phyloP scores from a whole-genome alignment of 2,797 vertebrate genomes.

The Ceryle rudis region DNA sequence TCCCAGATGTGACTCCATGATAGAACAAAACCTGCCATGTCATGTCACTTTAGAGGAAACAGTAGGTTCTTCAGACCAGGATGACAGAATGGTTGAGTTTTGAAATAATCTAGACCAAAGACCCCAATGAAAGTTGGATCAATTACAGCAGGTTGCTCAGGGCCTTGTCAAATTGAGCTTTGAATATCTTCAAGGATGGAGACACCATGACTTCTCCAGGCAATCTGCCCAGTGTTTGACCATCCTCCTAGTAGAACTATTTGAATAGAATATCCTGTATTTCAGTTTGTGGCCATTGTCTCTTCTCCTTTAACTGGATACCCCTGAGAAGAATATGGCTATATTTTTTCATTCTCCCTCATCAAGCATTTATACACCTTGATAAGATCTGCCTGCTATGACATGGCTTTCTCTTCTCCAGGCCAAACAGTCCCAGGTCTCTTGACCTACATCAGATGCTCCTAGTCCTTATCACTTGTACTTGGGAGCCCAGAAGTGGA shows the following conservation, averaged over 20 bases:
- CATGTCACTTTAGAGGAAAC: neutral
- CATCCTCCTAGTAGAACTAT: neutral
- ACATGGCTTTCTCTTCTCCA: neutral
- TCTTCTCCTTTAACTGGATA: neutral
- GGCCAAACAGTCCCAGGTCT: neutral
- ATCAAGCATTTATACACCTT: neutral
- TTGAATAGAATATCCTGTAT: neutral
- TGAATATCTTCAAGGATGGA: neutral
- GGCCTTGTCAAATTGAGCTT: neutral
- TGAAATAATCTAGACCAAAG: neutral
- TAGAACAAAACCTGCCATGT: neutral
- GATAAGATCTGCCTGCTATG: neutral
- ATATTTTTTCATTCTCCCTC: neutral
- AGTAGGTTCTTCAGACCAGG: neutral
- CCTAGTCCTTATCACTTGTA: accelerated
- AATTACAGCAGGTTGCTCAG: neutral
- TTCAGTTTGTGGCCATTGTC: neutral
- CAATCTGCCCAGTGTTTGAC: neutral
- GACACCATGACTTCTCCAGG: neutral
- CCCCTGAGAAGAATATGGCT: neutral
- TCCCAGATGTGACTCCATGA: neutral
- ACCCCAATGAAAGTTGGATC: neutral
- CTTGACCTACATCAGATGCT: neutral
- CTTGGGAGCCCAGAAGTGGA: neutral
- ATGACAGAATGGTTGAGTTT: neutral